These are phyloP conservation scores for Coccyzus lansbergi DNA, from an alignment of 2,797 vertebrate species.

Conservation along the genomic window DNA sequence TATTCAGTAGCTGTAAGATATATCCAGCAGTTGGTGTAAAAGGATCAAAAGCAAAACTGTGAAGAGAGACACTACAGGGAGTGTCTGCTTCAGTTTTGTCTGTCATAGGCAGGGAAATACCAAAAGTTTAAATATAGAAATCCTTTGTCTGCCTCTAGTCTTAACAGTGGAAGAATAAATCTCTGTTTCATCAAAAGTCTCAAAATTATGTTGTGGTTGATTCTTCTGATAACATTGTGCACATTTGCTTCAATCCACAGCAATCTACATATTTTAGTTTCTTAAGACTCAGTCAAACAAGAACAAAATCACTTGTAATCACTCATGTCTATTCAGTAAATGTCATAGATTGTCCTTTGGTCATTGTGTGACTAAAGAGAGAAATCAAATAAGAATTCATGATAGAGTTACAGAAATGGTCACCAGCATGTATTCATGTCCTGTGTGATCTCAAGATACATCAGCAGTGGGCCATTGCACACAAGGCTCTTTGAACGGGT, in stretches of 20 bases:
- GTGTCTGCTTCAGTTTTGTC: not conserved
- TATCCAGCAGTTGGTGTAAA: not conserved
- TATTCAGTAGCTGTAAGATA: not conserved
- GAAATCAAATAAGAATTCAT: too few relatives aligned
- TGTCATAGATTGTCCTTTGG: not conserved
- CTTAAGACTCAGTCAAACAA: not conserved
- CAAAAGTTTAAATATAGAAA: not conserved
- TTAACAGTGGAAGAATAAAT: not conserved
- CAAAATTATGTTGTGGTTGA: not conserved
- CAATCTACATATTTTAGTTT: not conserved
- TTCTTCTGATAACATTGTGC: not conserved
- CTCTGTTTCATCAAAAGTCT: not conserved
- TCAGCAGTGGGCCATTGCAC: too few relatives aligned
- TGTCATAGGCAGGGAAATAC: not conserved
- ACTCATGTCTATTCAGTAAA: not conserved
- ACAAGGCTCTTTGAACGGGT: too few relatives aligned
- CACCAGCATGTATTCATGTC: too few relatives aligned
- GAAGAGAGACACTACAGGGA: accelerated
- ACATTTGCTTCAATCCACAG: not conserved
- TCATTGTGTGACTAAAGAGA: not conserved
- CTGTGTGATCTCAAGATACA: too few relatives aligned
- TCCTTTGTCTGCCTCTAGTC: not conserved
- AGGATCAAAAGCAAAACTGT: not conserved
- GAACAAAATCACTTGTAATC: not conserved
- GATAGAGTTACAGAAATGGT: too few relatives aligned